phyloP scores from a whole-genome alignment of 1,140 invertebrate species.

The Penaeus chinensis region DNA sequence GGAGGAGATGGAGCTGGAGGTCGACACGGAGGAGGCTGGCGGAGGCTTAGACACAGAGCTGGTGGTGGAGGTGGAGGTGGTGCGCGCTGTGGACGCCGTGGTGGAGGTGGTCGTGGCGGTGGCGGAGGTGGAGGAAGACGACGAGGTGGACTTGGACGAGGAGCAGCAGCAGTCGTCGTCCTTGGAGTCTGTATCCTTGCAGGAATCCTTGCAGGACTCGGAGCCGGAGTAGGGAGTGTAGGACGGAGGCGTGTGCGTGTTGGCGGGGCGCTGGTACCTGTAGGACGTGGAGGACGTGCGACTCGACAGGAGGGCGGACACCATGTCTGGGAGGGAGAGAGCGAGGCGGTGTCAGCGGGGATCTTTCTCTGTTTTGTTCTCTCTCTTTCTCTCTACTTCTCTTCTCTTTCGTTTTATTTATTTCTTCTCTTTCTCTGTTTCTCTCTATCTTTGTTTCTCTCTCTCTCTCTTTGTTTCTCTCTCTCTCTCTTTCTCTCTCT shows the following conservation, averaged over 20 bases:
- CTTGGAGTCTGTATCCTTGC: constrained; percentile 25
- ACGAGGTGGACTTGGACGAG: constrained; percentile 44
- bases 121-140: constrained; percentile 10
- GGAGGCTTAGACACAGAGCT: neutral
- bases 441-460: no score
- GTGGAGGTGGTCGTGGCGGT: constrained; percentile 17
- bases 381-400: neutral
- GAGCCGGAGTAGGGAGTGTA: constrained; percentile 63
- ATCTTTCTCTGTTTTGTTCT: neutral
- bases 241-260: constrained; percentile 61
- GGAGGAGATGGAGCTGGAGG: neutral
- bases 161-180: constrained; percentile 51
- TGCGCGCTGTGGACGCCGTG: constrained; percentile 6
- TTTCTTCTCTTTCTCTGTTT: neutral
- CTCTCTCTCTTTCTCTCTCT: no score
- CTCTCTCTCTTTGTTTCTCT: no score
- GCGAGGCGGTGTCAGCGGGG: neutral
- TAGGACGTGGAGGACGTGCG: constrained; percentile 55
- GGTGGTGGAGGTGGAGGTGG: constrained; percentile 39
- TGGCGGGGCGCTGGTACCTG: constrained; percentile 61
- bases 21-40: neutral
- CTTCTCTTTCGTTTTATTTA: neutral
- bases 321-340: constrained; percentile 55
- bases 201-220: constrained; percentile 39
- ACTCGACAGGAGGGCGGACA: constrained; percentile 54